Base-by-base conservation (phyloP, 2,797 vertebrate genomes). In the Pipistrellus kuhlii region DNA sequence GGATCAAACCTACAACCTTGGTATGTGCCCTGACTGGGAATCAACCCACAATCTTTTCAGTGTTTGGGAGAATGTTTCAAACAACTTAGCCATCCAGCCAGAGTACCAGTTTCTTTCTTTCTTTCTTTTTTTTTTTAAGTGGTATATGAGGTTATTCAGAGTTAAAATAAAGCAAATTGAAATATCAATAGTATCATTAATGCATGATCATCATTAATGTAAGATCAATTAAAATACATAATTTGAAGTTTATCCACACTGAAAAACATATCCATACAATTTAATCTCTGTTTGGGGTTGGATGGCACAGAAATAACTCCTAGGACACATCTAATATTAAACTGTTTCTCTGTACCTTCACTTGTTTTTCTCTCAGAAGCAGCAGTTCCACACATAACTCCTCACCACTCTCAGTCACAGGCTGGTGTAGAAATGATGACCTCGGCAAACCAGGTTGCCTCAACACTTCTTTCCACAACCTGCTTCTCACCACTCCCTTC, bases 111-210 rank as follows among this genome's bases (percentile, higher is more conserved):
- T 44, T 44, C 10, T 44, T 44, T 41, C 38, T 41, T 41, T 41
- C 38, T 41, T 41, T 41, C 38, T 41, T 41, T 41, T 38, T 38
- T 38, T 5, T 38, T 38, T 38, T 5, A 91, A 68, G 15, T 68
- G 35, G 27, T 21, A 46, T 27, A 55, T 35, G 23, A 80, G 30
- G 20, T 73, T 72, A 64, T 51, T 71, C 25, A 41, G 53, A 53
- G 53, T 81, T 73, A 15, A 80, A 92, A 73, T 80, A 53, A 71
- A 87, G 62, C 27, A 64, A 64, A 12, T n/a, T 72, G 53, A 92
- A 87, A 53, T 64, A 72, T 18, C 75, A 92, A 53, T 15, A 18
- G 71, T 53, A 69, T 91, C n/a, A 68, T 46, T 68, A 76, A 77
- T 35, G 38, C 27, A 85, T 69, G 8, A 51, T 32, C 41, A 32